These are phyloP conservation scores for Nymphalis io DNA, from an alignment of 1,140 invertebrate genomes.

Conservation along the genomic window DNA sequence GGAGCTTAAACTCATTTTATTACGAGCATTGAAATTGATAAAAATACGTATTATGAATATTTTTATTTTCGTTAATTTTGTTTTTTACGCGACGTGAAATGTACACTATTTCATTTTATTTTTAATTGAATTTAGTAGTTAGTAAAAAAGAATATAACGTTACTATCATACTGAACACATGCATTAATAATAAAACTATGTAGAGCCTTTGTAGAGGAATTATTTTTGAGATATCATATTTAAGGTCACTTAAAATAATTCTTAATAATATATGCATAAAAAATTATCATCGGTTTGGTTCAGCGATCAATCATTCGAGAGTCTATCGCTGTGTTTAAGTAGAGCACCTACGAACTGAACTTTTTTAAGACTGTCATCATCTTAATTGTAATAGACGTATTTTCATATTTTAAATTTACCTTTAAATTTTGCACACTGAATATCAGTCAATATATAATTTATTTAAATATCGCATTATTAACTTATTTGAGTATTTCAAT, in stretches of 20 bases:
- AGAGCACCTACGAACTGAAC: constrained; percentile 23
- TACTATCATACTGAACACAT: too few species aligned
- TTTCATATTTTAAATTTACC: not conserved
- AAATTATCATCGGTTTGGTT: not conserved
- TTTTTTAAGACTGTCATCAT: constrained; percentile 17
- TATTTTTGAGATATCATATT: too few species aligned
- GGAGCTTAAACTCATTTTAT: not conserved
- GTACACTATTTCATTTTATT: too few species aligned
- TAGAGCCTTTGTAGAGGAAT: too few species aligned
- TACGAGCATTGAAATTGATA: not conserved
- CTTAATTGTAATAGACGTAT: constrained; percentile 25
- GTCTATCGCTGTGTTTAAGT: constrained; percentile 31
- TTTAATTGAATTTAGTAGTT: too few species aligned
- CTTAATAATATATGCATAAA: not conserved
- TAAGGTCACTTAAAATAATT: not conserved
- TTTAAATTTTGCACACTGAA: not conserved
- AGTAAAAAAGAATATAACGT: too few species aligned
- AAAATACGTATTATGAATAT: not conserved
- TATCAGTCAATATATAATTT: not conserved
- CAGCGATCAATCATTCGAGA: constrained; percentile 34
- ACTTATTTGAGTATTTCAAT: too few species aligned
- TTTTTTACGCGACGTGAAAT: too few species aligned
- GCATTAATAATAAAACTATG: too few species aligned
- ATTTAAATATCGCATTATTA: too few species aligned
- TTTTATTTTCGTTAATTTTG: too few species aligned